Evolutionary conservation across 2,797 vertebrate species (phyloP).

Genomic region (Gymnoscopelus braueri): DNA sequence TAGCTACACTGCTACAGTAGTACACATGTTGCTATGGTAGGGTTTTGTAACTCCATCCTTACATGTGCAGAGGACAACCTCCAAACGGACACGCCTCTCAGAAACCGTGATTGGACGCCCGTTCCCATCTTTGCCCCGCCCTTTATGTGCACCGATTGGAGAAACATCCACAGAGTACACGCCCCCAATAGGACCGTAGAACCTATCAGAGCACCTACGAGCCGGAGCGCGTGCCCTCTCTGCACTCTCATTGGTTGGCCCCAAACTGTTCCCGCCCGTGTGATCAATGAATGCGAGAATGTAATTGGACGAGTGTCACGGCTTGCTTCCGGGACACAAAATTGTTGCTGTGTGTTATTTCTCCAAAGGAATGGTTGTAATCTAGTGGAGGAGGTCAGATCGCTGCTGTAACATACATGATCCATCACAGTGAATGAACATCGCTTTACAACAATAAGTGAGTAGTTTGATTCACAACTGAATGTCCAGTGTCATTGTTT

Average conservation of each 20-base stretch:
- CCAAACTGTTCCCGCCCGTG: too few relatives aligned
- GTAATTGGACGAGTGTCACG: constrained; percentile 48
- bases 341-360: constrained; percentile 58
- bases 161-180: accelerated
- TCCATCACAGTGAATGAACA: constrained; percentile 7
- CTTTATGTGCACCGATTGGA: constrained; percentile 25
- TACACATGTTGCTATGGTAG: not conserved
- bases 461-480: constrained; percentile 7
- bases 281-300: not conserved
- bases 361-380: too few relatives aligned
- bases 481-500: not conserved
- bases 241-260: constrained; percentile 44
- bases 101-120: constrained; percentile 35
- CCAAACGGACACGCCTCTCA: not conserved
- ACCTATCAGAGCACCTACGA: not conserved
- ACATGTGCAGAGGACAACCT: constrained; percentile 33
- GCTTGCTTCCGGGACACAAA: constrained; percentile 62
- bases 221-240: not conserved
- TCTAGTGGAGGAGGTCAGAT: constrained; percentile 20
- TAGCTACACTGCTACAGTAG: too few relatives aligned
- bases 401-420: not conserved
- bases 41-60: constrained; percentile 20
- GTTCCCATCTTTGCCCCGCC: constrained; percentile 15
- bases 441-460: constrained; percentile 38
- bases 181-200: not conserved